Percentiles rank a stretch among this genome's conserved stretches.
Evolutionary conservation across 2,113 vertebrate species (phyloP).

Genomic region (Kryptolebias marmoratus): DNA sequence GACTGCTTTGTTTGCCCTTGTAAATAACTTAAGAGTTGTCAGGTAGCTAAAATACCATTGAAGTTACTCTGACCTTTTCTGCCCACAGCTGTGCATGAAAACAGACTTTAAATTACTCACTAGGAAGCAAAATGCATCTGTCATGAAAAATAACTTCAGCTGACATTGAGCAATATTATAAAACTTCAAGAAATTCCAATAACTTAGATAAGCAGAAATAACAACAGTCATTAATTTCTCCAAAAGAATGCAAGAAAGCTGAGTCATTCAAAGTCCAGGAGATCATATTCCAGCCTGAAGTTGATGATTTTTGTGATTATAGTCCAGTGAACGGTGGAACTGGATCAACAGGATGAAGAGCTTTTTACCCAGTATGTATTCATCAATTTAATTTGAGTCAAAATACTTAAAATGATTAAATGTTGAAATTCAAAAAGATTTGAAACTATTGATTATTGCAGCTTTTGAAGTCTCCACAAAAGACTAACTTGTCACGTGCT

Average conservation of each 20-base stretch:
- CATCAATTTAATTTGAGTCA: too few relatives aligned
- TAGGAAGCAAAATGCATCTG: neutral
- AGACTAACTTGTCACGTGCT: too few relatives aligned
- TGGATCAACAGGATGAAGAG: neutral
- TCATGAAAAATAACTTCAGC: neutral
- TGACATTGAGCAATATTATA: neutral
- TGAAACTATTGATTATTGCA: too few relatives aligned
- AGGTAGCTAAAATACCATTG: neutral
- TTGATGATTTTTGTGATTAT: neutral
- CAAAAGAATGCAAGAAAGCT: neutral
- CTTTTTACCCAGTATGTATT: too few relatives aligned
- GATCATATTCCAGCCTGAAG: slow-evolving; percentile 1
- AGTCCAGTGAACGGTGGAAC: neutral
- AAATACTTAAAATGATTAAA: too few relatives aligned
- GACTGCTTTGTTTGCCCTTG: neutral
- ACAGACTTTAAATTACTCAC: neutral
- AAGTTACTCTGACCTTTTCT: neutral
- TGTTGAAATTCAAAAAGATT: too few relatives aligned
- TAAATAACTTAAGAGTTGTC: too few relatives aligned
- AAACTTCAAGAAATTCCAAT: slow-evolving; percentile 4
- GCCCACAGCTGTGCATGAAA: neutral
- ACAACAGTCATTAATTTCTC: neutral
- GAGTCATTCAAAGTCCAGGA: neutral
- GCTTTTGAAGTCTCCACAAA: too few relatives aligned
- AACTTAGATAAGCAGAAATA: fast-evolving